Conservation (phyloP, 2,797 vertebrate genomes). For the Sebastes oblongus region DNA sequence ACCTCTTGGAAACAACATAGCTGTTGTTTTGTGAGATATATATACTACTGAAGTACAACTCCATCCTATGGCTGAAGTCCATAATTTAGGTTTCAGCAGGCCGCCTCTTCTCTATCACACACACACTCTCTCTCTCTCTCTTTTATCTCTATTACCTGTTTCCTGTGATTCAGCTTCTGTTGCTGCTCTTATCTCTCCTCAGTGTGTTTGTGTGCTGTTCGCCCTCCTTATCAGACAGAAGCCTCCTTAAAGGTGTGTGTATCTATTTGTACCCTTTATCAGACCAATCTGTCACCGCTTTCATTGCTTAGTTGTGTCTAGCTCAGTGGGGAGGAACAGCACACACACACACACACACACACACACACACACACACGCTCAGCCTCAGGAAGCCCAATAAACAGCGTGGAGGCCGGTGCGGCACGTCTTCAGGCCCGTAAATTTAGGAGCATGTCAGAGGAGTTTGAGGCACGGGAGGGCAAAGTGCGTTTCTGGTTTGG, state of each 20-base stretch:
- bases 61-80: not conserved
- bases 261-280: conserved; percentile 69
- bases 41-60: not conserved
- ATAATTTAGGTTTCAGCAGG: not conserved
- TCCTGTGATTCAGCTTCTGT: conserved; percentile 72
- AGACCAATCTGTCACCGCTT: conserved; percentile 74
- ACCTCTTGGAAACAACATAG: not conserved
- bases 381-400: conserved; percentile 45
- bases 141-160: conserved; percentile 70
- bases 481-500: conserved; percentile 41
- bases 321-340: conserved; percentile 22
- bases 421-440: conserved; percentile 65
- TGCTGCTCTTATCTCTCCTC: conserved; percentile 67
- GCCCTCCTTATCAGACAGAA: conserved; percentile 65
- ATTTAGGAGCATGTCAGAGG: conserved; percentile 53
- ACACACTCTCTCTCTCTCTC: not conserved
- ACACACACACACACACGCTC: conserved; percentile 16
- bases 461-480: conserved; percentile 39
- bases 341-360: not conserved
- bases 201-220: conserved; percentile 24
- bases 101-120: not conserved
- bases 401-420: conserved; percentile 29
- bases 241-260: conserved; percentile 65
- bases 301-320: conserved; percentile 64
- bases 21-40: conserved; percentile 10